phyloP scores from a whole-genome alignment of 2,888 invertebrate species.

The Lasioglossum pauxillum region DNA sequence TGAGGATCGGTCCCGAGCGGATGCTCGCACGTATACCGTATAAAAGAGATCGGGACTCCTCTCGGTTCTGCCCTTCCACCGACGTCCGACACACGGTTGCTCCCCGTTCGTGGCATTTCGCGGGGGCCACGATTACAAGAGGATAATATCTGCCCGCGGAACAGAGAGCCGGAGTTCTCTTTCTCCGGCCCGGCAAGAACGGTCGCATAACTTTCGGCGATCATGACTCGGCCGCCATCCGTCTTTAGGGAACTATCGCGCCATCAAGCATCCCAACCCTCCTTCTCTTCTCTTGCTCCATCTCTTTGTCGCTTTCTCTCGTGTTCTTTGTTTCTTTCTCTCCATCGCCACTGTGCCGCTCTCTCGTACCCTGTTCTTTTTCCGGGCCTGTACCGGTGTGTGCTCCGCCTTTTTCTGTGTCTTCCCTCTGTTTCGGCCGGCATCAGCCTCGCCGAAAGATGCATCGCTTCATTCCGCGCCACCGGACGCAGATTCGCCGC shows the following conservation, averaged over 20 bases:
- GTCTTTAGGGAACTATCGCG: slow-evolving; percentile 76
- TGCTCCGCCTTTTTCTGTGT: slow-evolving; percentile 56
- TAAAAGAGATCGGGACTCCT: slow-evolving; percentile 46
- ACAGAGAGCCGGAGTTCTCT: not conserved
- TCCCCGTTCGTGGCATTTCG: slow-evolving; percentile 63
- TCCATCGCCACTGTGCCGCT: not conserved
- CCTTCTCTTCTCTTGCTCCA: not conserved
- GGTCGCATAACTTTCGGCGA: slow-evolving; percentile 80
- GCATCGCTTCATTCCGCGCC: slow-evolving; percentile 79
- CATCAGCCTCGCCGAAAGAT: slow-evolving; percentile 70
- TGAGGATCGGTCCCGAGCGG: slow-evolving; percentile 69
- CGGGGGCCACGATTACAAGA: slow-evolving; percentile 63
- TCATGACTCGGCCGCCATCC: slow-evolving; percentile 73
- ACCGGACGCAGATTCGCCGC: slow-evolving; percentile 63
- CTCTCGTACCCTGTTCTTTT: slow-evolving; percentile 35
- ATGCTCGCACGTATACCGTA: slow-evolving; percentile 78
- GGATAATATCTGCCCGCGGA: slow-evolving; percentile 70
- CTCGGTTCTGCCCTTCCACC: slow-evolving; percentile 24
- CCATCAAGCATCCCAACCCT: slow-evolving; percentile 65
- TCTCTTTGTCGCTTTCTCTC: slow-evolving; percentile 1
- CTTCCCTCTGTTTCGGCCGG: slow-evolving; percentile 37
- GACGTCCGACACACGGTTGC: slow-evolving; percentile 46
- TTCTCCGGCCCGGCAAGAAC: slow-evolving; percentile 73
- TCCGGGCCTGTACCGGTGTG: slow-evolving; percentile 20
- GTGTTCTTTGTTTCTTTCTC: slow-evolving; percentile 2